Conservation (phyloP, 1,140 invertebrate species). For the Drosophila varians region DNA sequence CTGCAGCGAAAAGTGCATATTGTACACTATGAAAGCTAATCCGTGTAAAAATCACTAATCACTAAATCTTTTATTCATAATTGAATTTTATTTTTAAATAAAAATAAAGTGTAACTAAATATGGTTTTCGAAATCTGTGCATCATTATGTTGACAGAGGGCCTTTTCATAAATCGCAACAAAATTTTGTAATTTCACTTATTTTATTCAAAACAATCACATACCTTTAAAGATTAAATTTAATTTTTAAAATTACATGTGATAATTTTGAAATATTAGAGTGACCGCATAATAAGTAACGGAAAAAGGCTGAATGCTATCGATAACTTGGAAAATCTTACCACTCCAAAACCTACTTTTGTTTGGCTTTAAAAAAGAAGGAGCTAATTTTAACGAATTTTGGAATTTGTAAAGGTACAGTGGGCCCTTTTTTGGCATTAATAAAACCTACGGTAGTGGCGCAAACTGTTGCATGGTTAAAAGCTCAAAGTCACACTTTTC, state of each 20-base stretch:
- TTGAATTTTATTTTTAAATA: conserved; percentile 35
- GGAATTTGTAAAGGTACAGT: neutral
- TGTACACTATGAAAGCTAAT: conserved; percentile 28
- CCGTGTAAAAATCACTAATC: conserved; percentile 32
- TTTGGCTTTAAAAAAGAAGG: conserved; percentile 1
- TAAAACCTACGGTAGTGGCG: neutral
- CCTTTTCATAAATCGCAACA: no score
- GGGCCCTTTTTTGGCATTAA: neutral
- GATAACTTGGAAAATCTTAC: neutral
- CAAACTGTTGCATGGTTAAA: neutral
- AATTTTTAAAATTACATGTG: no score
- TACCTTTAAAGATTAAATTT: no score
- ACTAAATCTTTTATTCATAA: conserved; percentile 17
- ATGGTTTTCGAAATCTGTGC: neutral
- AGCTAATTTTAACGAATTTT: neutral
- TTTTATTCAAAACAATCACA: no score
- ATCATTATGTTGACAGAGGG: no score
- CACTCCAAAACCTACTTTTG: neutral
- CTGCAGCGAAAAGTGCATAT: conserved; percentile 27
- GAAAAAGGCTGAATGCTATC: neutral
- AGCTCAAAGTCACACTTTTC: no score
- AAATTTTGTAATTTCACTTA: no score
- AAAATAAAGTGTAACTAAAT: conserved; percentile 37
- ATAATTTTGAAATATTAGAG: neutral
- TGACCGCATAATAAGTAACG: neutral